Evolutionary conservation across 2,113 vertebrate genomes (phyloP).

Genomic region (Malurus cyaneus): DNA sequence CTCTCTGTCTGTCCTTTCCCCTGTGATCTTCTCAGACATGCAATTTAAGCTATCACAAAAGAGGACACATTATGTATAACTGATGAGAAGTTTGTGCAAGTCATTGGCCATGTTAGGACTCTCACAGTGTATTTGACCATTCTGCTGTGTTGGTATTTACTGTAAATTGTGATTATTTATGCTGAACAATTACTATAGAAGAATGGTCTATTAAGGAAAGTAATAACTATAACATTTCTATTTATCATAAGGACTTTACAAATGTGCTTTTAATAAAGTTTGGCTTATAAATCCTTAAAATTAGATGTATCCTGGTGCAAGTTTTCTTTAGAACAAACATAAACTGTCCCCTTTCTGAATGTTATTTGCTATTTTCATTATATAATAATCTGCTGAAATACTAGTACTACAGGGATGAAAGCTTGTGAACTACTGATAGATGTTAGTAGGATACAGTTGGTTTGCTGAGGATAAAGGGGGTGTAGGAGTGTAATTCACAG

Average conservation of each 20-base stretch:
- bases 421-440: background rate
- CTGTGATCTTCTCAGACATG: background rate
- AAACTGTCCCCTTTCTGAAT: background rate
- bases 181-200: background rate
- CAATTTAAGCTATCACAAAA: background rate
- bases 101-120: background rate
- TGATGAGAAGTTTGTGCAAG: background rate
- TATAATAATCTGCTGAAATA: background rate
- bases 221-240: background rate
- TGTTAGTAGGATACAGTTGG: background rate
- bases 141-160: background rate
- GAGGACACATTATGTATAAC: background rate
- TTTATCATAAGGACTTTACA: background rate
- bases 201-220: background rate
- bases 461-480: background rate
- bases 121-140: background rate
- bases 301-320: background rate
- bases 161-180: background rate
- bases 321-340: background rate
- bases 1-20: background rate
- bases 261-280: background rate
- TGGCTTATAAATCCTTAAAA: background rate
- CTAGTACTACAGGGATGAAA: background rate
- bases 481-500: background rate
- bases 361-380: background rate